Evolutionary conservation across 1,140 invertebrate genomes (phyloP).

Genomic region (Bombus pyrosoma): DNA sequence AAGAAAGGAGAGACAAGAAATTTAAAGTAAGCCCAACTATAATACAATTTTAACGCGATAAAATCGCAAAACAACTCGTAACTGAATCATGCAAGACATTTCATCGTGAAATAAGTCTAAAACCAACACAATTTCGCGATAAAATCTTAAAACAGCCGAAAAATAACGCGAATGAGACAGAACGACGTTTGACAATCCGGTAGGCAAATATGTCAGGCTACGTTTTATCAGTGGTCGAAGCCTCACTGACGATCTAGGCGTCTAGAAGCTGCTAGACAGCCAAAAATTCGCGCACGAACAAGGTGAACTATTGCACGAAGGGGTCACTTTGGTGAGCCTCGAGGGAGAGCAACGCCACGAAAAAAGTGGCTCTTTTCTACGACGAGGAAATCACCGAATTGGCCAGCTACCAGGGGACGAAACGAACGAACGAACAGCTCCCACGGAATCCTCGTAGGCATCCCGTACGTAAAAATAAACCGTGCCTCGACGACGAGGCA

Average conservation of each 20-base stretch:
- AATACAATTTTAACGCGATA: not conserved
- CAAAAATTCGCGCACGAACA: slow-evolving; percentile 18
- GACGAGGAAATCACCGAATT: slow-evolving; percentile 54
- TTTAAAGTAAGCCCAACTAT: not conserved
- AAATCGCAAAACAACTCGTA: not conserved
- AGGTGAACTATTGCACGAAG: not conserved
- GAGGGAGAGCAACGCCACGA: no score
- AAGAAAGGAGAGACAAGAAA: no score
- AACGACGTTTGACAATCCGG: slow-evolving; percentile 35
- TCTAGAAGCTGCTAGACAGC: not conserved
- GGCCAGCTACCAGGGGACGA: slow-evolving; percentile 56
- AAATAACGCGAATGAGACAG: not conserved
- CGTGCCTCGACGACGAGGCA: slow-evolving; percentile 5
- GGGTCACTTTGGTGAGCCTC: slow-evolving; percentile 43
- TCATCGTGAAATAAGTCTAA: no score
- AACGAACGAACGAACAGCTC: slow-evolving; percentile 39
- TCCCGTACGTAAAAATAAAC: slow-evolving; percentile 57
- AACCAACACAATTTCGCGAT: no score
- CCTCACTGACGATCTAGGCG: not conserved
- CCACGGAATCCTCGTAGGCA: slow-evolving; percentile 57
- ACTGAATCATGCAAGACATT: no score
- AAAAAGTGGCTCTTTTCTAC: slow-evolving; percentile 25
- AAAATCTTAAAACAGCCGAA: no score
- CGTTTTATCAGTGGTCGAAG: slow-evolving; percentile 1
- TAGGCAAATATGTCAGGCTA: slow-evolving; percentile 12